A percentile compares a stretch with the other conserved stretches of the same genome.
Conservation (phyloP, 2,797 vertebrate genomes). For the Sebastes dallii region DNA sequence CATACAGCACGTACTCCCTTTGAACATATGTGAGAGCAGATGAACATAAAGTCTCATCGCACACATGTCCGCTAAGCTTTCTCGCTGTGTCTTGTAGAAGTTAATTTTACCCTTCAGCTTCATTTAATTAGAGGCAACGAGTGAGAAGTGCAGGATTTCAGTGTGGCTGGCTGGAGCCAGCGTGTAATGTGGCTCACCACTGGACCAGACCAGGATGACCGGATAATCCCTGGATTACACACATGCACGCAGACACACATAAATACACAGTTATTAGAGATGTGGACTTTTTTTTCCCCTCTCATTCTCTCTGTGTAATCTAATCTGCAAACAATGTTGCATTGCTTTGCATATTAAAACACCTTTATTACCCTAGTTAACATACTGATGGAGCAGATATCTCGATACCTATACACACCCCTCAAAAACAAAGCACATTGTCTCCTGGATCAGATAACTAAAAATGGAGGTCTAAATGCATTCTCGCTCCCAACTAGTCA, state of each 20-base stretch:
- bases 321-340: conserved; percentile 7
- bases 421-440: background rate
- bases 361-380: background rate
- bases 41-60: conserved; percentile 22
- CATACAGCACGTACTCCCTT: background rate
- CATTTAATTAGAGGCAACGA: conserved; percentile 78
- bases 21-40: conserved; percentile 29
- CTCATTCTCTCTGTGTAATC: background rate
- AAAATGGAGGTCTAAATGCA: background rate
- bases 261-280: conserved; percentile 19
- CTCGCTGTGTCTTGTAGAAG: conserved; percentile 39
- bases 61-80: conserved; percentile 20
- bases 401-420: background rate
- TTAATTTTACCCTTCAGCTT: conserved; percentile 70
- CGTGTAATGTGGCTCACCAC: conserved; percentile 64
- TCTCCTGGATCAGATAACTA: background rate
- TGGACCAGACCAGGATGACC: conserved; percentile 53
- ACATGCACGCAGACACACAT: conserved; percentile 11
- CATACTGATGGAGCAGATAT: background rate
- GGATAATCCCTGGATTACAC: conserved; percentile 67
- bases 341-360: background rate
- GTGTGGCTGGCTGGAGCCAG: conserved; percentile 55
- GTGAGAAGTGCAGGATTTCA: conserved; percentile 71
- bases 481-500: too few species aligned
- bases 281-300: background rate